Evolutionary conservation across 2,888 invertebrate genomes (phyloP), one percentile per base, ranked within the genome.

Genomic region (Cactoblastis cactorum): DNA sequence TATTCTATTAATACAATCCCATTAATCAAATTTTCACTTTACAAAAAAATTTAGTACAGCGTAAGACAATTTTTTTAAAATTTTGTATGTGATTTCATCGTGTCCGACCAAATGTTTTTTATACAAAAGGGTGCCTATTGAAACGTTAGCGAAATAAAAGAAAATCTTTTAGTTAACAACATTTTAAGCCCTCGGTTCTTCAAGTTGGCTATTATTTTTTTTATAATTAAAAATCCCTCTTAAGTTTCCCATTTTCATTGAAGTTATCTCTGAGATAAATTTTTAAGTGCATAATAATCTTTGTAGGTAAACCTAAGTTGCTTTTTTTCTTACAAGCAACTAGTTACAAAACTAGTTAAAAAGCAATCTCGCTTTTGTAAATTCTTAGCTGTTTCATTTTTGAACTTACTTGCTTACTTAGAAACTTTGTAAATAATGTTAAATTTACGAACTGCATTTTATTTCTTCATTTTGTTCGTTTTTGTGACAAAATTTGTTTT

Each of bases 91-190:
- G 19, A 22, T 22, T 41, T 24, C 33, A 59, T 61, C 59, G 65
- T 64, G 68, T 71, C 71, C 56, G 58, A 70, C 61, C 61, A 66
- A 71, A 69, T 76, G 74, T 67, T 69, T 75, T 76, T 63, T 55
- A 54, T 63, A 49, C 32, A 67, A 69, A 69, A 61, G 56, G 55
- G 77, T 78, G 77, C 78, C 77, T 78, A 77, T 64, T 33, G 39
- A 32, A 33, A 58, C 15, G 56, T 50, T 53, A 56, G 37, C 52
- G 52, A 56, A 47, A 32, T 19, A 41, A 39, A 47, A 32, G 8
- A 49, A 32, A 19, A 18, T 19, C n/a, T 19, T 32, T 41, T 41
- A 12, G 15, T 35, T 46, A 47, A 35, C 47, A 17, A 24, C 11
- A 14, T 48, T 15, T 37, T 11, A 28, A 48, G 11, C 28, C 43